These are phyloP conservation scores for Aporrectodea caliginosa DNA, from an alignment of 1,140 invertebrate species.

Conservation along the genomic window DNA sequence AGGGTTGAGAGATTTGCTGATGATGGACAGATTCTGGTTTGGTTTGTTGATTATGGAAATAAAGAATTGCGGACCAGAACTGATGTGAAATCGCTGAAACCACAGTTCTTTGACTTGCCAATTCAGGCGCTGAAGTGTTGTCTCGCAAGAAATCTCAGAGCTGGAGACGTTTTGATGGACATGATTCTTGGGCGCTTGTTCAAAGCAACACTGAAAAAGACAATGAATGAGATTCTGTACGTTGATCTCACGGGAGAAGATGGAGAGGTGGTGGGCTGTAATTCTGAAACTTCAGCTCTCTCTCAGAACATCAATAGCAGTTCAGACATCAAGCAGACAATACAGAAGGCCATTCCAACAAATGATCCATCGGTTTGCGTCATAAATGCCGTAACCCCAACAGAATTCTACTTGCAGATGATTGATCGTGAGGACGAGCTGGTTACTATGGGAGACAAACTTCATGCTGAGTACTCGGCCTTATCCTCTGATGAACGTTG, in stretches of 20 bases:
- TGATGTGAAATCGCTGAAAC: background rate
- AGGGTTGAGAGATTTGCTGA: background rate
- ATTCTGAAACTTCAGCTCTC: background rate
- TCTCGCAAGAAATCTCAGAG: background rate
- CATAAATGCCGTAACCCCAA: constrained; percentile 34
- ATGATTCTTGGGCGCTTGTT: constrained; percentile 27
- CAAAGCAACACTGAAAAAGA: constrained; percentile 33
- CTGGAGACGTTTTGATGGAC: constrained; percentile 11
- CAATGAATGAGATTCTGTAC: constrained; percentile 23
- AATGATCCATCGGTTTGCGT: constrained; percentile 9
- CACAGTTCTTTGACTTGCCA: constrained; percentile 11
- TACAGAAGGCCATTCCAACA: background rate
- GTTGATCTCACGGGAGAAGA: background rate
- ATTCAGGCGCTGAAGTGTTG: constrained; percentile 2
- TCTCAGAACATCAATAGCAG: background rate
- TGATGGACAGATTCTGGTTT: background rate
- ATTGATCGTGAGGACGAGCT: constrained; percentile 46
- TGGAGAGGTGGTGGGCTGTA: background rate
- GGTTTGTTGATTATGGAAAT: constrained; percentile 24
- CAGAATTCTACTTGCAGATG: constrained; percentile 54
- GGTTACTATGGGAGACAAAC: constrained; percentile 47
- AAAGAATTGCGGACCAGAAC: background rate
- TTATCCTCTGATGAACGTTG: background rate
- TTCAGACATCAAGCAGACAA: background rate
- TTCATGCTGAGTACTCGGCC: constrained; percentile 32